These are phyloP conservation scores for Saturnia pavonia DNA, from an alignment of 2,888 invertebrate species.

Conservation along the genomic window DNA sequence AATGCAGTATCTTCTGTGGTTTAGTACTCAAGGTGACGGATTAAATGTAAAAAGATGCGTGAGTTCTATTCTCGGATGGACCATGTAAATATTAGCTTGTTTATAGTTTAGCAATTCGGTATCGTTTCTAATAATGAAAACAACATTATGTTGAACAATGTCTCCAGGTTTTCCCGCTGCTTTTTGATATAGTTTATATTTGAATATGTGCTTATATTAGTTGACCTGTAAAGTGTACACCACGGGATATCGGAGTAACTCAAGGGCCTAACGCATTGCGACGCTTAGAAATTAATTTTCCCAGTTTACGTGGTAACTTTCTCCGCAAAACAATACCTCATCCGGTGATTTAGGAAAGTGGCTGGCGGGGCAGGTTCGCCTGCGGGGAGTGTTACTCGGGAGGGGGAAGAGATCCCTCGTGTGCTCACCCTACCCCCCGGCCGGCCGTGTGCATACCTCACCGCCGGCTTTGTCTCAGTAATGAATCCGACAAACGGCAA, in stretches of 20 bases:
- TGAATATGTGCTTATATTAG: not conserved
- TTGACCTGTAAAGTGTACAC: not conserved
- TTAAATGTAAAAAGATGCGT: not conserved
- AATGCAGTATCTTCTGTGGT: not conserved
- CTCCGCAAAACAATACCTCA: constrained; percentile 61
- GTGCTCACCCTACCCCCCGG: constrained; percentile 33
- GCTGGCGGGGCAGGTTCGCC: constrained; percentile 45
- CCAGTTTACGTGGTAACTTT: constrained; percentile 18
- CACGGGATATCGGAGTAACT: not conserved
- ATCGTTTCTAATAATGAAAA: too few relatives aligned
- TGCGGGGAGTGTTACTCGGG: constrained; percentile 25
- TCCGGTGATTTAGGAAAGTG: constrained; percentile 78
- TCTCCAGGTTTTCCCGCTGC: too few relatives aligned
- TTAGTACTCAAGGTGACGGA: not conserved
- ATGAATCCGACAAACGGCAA: constrained; percentile 79
- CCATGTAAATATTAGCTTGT: not conserved
- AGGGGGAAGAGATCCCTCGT: constrained; percentile 43
- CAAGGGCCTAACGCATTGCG: not conserved
- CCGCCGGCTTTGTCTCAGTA: constrained; percentile 74
- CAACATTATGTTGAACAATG: too few relatives aligned
- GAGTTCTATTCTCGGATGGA: not conserved
- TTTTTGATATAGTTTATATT: not conserved
- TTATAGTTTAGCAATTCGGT: too few relatives aligned
- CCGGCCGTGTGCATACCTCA: constrained; percentile 30
- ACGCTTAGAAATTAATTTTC: constrained; percentile 1